These are phyloP conservation scores for Gopherus flavomarginatus DNA, from an alignment of 2,113 vertebrate species.

Conservation along the genomic window DNA sequence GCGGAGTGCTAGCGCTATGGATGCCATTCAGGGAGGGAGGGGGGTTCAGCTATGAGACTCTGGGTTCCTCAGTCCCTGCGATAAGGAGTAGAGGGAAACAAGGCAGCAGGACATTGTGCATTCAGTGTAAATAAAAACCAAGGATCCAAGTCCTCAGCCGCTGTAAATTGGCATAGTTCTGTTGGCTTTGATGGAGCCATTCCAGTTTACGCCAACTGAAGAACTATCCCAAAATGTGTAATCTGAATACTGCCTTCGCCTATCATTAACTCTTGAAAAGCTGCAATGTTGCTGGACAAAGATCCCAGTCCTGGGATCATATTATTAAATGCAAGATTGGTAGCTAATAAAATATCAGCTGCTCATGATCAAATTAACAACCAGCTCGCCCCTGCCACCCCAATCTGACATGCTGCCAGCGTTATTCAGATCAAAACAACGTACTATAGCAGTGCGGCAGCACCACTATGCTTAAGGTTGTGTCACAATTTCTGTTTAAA, in stretches of 20 bases:
- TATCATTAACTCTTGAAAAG: background rate
- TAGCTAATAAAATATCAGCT: background rate
- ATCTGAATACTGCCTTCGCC: no score
- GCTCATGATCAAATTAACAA: background rate
- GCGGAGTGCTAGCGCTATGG: background rate
- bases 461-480: background rate
- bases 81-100: background rate
- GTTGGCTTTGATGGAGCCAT: background rate
- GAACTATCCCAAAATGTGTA: no score
- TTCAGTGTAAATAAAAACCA: background rate
- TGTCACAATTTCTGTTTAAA: background rate
- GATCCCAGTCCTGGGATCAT: background rate
- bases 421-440: background rate
- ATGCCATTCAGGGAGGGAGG: no score
- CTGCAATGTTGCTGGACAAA: background rate
- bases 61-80: background rate
- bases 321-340: background rate
- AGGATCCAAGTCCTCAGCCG: background rate
- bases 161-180: background rate
- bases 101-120: background rate
- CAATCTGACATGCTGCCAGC: background rate
- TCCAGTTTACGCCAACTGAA: background rate
- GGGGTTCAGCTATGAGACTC: background rate
- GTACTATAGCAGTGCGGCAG: background rate
- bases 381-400: background rate